Conservation (phyloP, 2,888 invertebrate genomes). For the Malachius bipustulatus region DNA sequence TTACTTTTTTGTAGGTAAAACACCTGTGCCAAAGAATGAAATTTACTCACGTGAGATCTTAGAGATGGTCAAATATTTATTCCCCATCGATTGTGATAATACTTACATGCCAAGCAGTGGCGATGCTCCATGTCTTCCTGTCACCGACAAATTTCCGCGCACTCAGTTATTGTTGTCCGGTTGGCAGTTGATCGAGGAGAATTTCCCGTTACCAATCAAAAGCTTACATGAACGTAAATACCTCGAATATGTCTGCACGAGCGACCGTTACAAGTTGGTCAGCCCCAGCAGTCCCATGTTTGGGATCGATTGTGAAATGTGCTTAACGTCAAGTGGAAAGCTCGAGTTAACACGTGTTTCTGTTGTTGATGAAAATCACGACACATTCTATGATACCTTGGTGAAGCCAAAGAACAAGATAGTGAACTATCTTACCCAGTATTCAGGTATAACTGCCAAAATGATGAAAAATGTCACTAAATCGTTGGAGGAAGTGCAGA, state of each 20-base stretch:
- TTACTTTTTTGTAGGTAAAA: too few relatives aligned
- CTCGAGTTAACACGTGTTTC: slow-evolving; percentile 81
- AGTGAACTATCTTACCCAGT: slow-evolving; percentile 69
- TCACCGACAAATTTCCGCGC: slow-evolving; percentile 59
- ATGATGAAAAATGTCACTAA: slow-evolving; percentile 64
- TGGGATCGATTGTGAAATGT: slow-evolving; percentile 93
- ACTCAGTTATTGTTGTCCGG: slow-evolving; percentile 71
- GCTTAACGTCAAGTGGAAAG: slow-evolving; percentile 53
- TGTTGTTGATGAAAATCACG: slow-evolving; percentile 70
- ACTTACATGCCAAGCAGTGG: too few relatives aligned
- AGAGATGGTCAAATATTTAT: too few relatives aligned
- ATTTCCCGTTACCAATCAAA: slow-evolving; percentile 72
- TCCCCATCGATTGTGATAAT: too few relatives aligned
- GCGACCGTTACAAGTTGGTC: slow-evolving; percentile 62
- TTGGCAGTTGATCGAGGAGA: slow-evolving; percentile 76
- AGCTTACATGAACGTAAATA: slow-evolving; percentile 41
- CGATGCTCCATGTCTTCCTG: too few relatives aligned
- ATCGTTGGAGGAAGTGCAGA: slow-evolving; percentile 68
- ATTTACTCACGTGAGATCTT: too few relatives aligned
- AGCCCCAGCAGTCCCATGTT: slow-evolving; percentile 75
- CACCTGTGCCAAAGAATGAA: too few relatives aligned
- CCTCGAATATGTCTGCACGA: slow-evolving; percentile 61
- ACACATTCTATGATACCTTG: slow-evolving; percentile 69
- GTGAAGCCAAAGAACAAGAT: slow-evolving; percentile 79
- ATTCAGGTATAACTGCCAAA: slow-evolving; percentile 54